A percentile compares a stretch with the other conserved stretches of the same genome.
phyloP scores from a whole-genome alignment of 1,140 invertebrate species.

The Drosophila chauvacae region DNA sequence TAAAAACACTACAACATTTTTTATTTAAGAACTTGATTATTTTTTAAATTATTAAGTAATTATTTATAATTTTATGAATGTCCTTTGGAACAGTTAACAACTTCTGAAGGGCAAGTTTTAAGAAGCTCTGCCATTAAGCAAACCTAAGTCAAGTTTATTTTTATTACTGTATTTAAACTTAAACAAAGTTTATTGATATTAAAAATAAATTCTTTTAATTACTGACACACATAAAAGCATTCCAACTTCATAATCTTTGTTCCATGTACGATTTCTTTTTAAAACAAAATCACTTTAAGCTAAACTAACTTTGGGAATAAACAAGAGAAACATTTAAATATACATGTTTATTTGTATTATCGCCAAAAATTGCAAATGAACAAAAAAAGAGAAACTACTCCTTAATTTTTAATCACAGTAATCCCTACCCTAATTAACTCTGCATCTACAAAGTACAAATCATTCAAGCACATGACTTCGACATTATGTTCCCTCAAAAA shows the following conservation, averaged over 20 bases:
- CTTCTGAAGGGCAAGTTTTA: too few species aligned
- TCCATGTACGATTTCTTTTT: background rate
- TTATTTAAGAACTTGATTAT: too few species aligned
- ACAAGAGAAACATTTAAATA: background rate
- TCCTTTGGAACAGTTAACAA: background rate
- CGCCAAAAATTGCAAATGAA: background rate
- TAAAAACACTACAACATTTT: too few species aligned
- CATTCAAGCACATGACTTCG: too few species aligned
- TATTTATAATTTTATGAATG: background rate
- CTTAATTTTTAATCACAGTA: background rate
- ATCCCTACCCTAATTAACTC: background rate
- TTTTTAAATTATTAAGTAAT: background rate
- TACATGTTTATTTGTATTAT: background rate
- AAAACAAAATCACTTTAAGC: background rate
- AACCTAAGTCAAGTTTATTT: background rate
- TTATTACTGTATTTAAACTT: background rate
- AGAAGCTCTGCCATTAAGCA: background rate
- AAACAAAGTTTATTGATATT: too few species aligned
- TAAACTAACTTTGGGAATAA: background rate
- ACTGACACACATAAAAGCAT: too few species aligned
- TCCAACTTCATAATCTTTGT: background rate
- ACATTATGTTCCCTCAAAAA: background rate
- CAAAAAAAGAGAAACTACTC: background rate
- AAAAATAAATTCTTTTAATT: too few species aligned
- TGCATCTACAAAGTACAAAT: too few species aligned